Evolutionary conservation across 2,113 vertebrate species (phyloP), one percentile per base, ranked within the genome.

Genomic region (Phylloscopus whistleri): DNA sequence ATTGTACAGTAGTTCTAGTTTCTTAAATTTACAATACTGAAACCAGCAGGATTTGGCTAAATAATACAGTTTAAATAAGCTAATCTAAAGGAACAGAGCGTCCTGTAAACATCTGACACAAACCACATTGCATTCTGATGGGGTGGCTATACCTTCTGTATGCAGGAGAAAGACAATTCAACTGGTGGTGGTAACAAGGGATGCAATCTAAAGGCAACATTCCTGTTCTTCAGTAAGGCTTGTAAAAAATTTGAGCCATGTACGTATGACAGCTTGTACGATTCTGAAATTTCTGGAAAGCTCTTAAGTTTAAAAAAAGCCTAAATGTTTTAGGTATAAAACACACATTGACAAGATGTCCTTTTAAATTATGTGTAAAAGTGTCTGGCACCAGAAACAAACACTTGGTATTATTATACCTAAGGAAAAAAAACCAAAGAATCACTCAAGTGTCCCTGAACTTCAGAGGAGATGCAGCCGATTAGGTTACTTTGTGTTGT

Each of bases 221-320:
- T 97, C 93, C 88, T 68, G 74, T 94, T 92, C 90, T 81, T 88
- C 72, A 86, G 76, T 97, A 97, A 97, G 96, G 96, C 97, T 95
- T 74, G 62, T 96, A 94, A 91, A 94, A 92, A 93, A 43, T 43
- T 44, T 20, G 80, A 93, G 87, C 77, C 13, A 4, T 95, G 95
- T 93, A 96, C 56, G 33, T 86, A 79, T 52, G 90, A 96, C 89
- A 96, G 93, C 96, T 93, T 94, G 85, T 86, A 97, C 60, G 78
- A 72, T 79, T 95, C 72, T 83, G 76, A 95, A 86, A 62, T 80
- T 83, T 86, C 59, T 95, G 37, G 95, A 97, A 96, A 97, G 90
- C 89, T 95, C 55, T 87, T 41, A 63, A 70, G 82, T 92, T 97
- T 93, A 69, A 94, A 97, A 97, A 97, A 96, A 95, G 73, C 73